Base-by-base conservation (phyloP, 2,113 vertebrate genomes). In the Ailuropoda melanoleuca region DNA sequence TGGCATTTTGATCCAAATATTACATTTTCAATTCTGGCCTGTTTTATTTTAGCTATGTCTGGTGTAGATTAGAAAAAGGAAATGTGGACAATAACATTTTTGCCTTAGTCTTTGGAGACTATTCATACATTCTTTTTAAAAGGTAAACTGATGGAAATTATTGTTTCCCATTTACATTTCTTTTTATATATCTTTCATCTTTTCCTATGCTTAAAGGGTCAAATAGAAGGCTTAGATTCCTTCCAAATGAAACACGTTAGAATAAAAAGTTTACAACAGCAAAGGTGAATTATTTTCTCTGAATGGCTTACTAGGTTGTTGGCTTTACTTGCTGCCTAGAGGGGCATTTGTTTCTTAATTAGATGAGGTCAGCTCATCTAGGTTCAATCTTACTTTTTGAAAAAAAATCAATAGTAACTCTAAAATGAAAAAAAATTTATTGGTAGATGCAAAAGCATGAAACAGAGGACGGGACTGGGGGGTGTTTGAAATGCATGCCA, bases 271-370 rank as follows among this genome's bases (percentile, higher is more conserved):
- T 96, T 85, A 87, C 7, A 74, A 88, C 18, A 95, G 23, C 77
- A 80, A 92, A 96, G 18, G 55, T 50, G 21, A 93, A 70, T 93
- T 70, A 68, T 68, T 95, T 91, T 60, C 48, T 92, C 60, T 77
- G 24, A 90, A 89, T 92, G 58, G 56, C 55, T 97, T 87, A 23
- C 26, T 48, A 72, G 55, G 18, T 19, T 80, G 1, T 18, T 92
- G 75, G 80, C 19, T 89, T 95, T 89, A 85, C 39, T 55, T 96
- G 74, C 43, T 85, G 55, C 62, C 29, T 53, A 93, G 31, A 68
- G 17, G 55, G 60, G 29, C 64, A 95, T 96, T 92, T 72, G 92
- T 90, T 90, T 90, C 68, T 95, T 95, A 93, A 46, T 83, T 97
- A 80, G 75, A 84, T 89, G 29, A 97, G 50, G 56, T 84, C 68